Base-by-base conservation (phyloP, 2,113 vertebrate species). In the Callorhinus ursinus region DNA sequence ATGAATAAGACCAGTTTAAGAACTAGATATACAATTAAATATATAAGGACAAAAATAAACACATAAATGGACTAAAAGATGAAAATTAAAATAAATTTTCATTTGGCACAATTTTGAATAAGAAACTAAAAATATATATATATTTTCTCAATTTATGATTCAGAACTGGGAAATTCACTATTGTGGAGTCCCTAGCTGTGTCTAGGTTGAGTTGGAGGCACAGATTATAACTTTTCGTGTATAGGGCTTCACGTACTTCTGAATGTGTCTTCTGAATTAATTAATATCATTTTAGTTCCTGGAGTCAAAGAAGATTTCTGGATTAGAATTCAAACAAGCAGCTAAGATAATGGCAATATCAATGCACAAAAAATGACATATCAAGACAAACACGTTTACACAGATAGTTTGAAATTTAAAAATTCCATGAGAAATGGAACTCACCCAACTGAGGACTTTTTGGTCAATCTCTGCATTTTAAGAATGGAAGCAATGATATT, bases 51-150 rank as follows among this genome's bases (percentile, higher is more conserved):
- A 85, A 42, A 13, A 88, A 59, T 39, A 96, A 21, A 49, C 39
- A 51, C 24, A 53, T 31, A 72, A 74, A 80, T 46, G 7, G 51
- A 42, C 19, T n/a, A 57, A 80, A 92, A 74, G 6, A 59, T 79
- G 2, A 67, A 79, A 85, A 80, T 88, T 31, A 69, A 93, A 87
- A 83, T 80, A 16, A 59, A 61, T n/a, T 94, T 92, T 92, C 81
- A 88, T 51, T 7, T 82, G 2, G 49, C 9, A 86, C 69, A 57
- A 76, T 72, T 59, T 13, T 90, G 12, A 57, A 63, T 15, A 95
- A 22, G 21, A 83, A 80, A 26, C 4, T 31, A 72, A 67, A 76
- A 53, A 72, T 24, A 39, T 14, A n/a, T 15, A 28, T n/a, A 16
- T 31, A 22, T 16, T 26, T 36, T 21, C 33, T 59, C 53, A 28